phyloP scores from a whole-genome alignment of 2,113 vertebrate genomes.

The Accipiter cooperii region DNA sequence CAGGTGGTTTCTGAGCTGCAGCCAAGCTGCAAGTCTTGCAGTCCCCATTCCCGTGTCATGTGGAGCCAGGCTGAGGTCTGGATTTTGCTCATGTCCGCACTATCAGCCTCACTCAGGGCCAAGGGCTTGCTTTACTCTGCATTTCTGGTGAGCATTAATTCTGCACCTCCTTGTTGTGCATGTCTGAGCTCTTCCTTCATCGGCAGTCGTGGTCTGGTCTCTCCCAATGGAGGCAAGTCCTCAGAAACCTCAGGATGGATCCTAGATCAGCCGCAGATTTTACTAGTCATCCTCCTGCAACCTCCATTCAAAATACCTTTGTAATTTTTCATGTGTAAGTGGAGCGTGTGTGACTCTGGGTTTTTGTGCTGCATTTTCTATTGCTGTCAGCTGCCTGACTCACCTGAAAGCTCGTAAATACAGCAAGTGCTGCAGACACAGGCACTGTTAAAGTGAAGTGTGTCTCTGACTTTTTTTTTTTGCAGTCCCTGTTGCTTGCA shows the following conservation, averaged over 20 bases:
- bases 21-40: background rate
- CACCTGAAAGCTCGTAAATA: background rate
- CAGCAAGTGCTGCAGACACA: background rate
- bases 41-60: fast-evolving
- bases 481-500: background rate
- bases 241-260: background rate
- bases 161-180: background rate
- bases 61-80: background rate
- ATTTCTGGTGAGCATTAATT: background rate
- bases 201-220: background rate
- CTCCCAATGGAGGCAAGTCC: background rate
- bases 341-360: fast-evolving
- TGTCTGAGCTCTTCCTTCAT: background rate
- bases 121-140: background rate
- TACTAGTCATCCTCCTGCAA: background rate
- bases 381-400: background rate
- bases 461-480: background rate
- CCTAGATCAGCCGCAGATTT: background rate
- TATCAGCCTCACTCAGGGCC: background rate
- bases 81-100: fast-evolving
- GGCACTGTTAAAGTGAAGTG: background rate
- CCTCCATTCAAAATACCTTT: background rate
- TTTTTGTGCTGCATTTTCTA: background rate
- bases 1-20: background rate
- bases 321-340: background rate